Evolutionary conservation across 2,888 invertebrate species (phyloP).

Genomic region (Molorchus minor): DNA sequence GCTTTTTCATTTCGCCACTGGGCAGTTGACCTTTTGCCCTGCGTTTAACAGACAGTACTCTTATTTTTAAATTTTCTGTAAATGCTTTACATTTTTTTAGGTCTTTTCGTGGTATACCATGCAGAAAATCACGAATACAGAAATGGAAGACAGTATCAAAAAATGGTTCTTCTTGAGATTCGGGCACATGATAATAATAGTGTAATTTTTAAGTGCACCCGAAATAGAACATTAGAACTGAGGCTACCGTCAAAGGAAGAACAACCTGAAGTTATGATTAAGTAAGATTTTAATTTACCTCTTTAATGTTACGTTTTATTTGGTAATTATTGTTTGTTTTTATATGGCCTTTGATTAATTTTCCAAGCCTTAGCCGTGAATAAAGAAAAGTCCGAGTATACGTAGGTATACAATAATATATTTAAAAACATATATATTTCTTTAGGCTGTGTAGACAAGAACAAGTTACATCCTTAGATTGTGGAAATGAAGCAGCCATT

Average conservation of each 20-base stretch:
- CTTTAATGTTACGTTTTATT: too few relatives aligned
- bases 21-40: too few relatives aligned
- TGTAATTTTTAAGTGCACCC: constrained; percentile 60
- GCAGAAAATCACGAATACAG: constrained; percentile 1
- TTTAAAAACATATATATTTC: too few relatives aligned
- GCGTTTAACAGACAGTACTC: too few relatives aligned
- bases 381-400: too few relatives aligned
- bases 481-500: constrained; percentile 68
- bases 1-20: too few relatives aligned
- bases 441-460: constrained; percentile 43
- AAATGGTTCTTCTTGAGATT: constrained; percentile 59
- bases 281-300: too few relatives aligned
- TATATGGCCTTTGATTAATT: too few relatives aligned
- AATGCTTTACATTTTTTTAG: constrained; percentile 16
- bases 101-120: constrained; percentile 17
- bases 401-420: too few relatives aligned
- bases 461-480: constrained; percentile 66
- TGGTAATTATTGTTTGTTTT: too few relatives aligned
- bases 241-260: constrained; percentile 52
- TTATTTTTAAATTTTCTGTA: too few relatives aligned
- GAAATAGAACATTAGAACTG: constrained; percentile 59
- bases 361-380: too few relatives aligned
- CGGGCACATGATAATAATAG: constrained; percentile 54
- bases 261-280: constrained; percentile 26
- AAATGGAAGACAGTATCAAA: constrained; percentile 17